Percentiles rank a stretch among this genome's conserved stretches.
Evolutionary conservation across 2,113 vertebrate species (phyloP).

Genomic region (Gnathonemus echidnorhynchus): DNA sequence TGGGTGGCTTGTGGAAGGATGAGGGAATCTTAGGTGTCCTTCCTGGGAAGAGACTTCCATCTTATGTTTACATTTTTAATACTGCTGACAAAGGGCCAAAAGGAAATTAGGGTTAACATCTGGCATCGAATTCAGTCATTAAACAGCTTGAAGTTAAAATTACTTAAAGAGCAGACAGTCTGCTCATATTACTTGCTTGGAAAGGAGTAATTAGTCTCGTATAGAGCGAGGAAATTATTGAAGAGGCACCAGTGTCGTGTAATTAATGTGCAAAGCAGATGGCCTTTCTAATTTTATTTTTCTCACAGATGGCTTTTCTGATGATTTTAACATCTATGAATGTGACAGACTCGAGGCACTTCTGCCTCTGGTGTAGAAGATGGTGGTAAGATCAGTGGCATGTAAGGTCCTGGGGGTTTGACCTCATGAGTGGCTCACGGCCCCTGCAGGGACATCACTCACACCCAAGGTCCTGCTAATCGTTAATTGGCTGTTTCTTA

Average conservation of each 20-base stretch:
- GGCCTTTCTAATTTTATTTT: conserved; percentile 1
- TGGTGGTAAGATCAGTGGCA: background rate
- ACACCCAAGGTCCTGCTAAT: background rate
- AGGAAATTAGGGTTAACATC: background rate
- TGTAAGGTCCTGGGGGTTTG: background rate
- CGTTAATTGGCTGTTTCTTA: background rate
- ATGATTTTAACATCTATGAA: background rate
- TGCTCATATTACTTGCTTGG: background rate
- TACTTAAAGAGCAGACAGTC: background rate
- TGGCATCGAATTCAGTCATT: background rate
- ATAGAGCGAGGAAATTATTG: background rate
- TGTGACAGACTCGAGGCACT: background rate
- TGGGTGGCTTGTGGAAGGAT: background rate
- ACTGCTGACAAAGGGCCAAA: background rate
- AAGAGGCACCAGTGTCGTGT: background rate
- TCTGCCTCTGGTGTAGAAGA: background rate
- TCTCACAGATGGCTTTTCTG: background rate
- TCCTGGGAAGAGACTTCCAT: background rate
- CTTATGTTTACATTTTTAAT: background rate
- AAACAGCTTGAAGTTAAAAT: background rate
- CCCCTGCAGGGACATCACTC: background rate
- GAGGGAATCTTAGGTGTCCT: background rate
- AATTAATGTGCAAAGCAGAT: background rate
- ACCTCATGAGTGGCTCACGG: background rate
- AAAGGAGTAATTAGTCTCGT: background rate